These are phyloP conservation scores for Tryphoninae sp. DNA, from an alignment of 2,888 invertebrate species.

Conservation along the genomic window DNA sequence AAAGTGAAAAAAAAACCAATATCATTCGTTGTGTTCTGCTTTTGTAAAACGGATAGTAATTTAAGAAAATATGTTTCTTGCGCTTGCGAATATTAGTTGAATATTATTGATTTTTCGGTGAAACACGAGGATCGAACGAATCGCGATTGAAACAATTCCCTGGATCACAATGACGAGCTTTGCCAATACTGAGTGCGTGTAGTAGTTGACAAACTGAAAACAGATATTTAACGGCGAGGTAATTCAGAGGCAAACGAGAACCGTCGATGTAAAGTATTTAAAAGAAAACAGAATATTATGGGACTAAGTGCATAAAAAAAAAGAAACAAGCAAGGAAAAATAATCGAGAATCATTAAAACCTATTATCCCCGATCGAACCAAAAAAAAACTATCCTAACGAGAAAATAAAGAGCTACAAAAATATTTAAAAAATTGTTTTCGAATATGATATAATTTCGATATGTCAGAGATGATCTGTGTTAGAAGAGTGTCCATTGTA, in stretches of 20 bases:
- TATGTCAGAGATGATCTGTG: conserved; percentile 79
- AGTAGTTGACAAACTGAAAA: background rate
- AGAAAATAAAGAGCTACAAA: conserved; percentile 52
- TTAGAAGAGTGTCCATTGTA: conserved; percentile 81
- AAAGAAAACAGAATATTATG: conserved; percentile 65
- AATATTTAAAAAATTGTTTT: background rate
- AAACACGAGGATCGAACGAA: conserved; percentile 40
- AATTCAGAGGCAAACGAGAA: conserved; percentile 65
- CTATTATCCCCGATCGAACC: background rate
- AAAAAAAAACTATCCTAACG: conserved; percentile 19
- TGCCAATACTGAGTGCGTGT: background rate
- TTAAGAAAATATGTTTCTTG: conserved; percentile 23
- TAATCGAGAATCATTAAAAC: conserved; percentile 3
- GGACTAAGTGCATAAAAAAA: conserved; percentile 72
- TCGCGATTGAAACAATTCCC: conserved; percentile 33
- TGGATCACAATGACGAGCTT: conserved; percentile 26
- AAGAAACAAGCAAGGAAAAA: conserved; percentile 37
- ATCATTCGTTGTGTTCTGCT: conserved; percentile 72
- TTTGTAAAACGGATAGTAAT: conserved; percentile 73
- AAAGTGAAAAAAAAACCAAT: conserved; percentile 71
- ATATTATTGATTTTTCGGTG: conserved; percentile 37
- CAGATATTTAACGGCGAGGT: conserved; percentile 56
- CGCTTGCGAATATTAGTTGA: conserved; percentile 61
- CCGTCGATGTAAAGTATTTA: conserved; percentile 76
- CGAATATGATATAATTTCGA: conserved; percentile 39